These are phyloP conservation scores for Thalassoma bifasciatum DNA, from an alignment of 2,113 vertebrate genomes.

Conservation along the genomic window DNA sequence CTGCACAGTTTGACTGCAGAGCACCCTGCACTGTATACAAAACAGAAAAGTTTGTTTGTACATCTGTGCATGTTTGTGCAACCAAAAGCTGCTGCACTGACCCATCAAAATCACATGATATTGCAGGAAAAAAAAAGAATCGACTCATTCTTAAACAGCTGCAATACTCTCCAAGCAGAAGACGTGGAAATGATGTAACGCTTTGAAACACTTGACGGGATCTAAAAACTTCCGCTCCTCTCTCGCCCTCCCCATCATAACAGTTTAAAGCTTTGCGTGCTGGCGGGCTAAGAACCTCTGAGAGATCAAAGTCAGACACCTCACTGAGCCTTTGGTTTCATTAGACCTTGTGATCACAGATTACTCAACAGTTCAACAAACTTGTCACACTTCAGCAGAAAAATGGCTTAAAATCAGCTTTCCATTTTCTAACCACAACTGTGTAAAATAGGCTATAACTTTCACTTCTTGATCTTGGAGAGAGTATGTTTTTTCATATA, in stretches of 20 bases:
- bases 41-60: slow-evolving; percentile 19
- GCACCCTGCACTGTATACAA: slow-evolving; percentile 41
- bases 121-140: slow-evolving; percentile 7
- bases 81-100: slow-evolving; percentile 24
- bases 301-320: slow-evolving; percentile 68
- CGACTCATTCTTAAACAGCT: slow-evolving; percentile 54
- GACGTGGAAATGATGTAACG: slow-evolving; percentile 71
- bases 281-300: slow-evolving; percentile 48
- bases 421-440: slow-evolving; percentile 7
- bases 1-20: slow-evolving; percentile 40
- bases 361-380: slow-evolving; percentile 55
- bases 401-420: slow-evolving; percentile 14
- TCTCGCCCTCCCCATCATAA: slow-evolving; percentile 36
- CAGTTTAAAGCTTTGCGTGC: slow-evolving; percentile 45
- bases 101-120: slow-evolving; percentile 37
- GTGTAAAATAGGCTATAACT: background rate
- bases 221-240: slow-evolving; percentile 50
- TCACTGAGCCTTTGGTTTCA: slow-evolving; percentile 53
- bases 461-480: slow-evolving; percentile 1
- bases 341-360: slow-evolving; percentile 62
- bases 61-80: background rate
- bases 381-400: slow-evolving; percentile 16
- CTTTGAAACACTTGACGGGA: slow-evolving; percentile 70
- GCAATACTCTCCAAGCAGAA: slow-evolving; percentile 50
- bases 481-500: background rate